Base-by-base conservation (phyloP, 1,140 invertebrate species). In the Hypothenemus hampei region DNA sequence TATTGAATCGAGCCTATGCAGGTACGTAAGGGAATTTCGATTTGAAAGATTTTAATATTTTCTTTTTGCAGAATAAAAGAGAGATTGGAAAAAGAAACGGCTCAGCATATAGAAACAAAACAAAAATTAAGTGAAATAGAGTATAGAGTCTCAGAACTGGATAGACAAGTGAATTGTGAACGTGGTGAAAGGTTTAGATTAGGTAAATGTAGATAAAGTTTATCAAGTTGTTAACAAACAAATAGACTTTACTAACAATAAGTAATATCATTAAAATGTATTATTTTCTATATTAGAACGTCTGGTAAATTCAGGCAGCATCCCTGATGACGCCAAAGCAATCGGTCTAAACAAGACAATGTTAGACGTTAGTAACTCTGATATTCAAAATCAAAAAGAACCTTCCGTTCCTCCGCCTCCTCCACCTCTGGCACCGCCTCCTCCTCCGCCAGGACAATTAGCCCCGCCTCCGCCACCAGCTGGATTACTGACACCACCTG, bases 251-350 rank as follows among this genome's bases (percentile, higher is more conserved):
- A n/a, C n/a, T n/a, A n/a, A n/a, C n/a, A n/a, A n/a, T n/a, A n/a
- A n/a, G n/a, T n/a, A n/a, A n/a, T n/a, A n/a, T n/a, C n/a, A n/a
- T n/a, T n/a, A n/a, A 8, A 1, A 39, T 39, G 3, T 18, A 23
- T 33, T n/a, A n/a, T n/a, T n/a, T n/a, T n/a, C n/a, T 41, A 24
- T 49, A 49, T 49, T 19, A 45, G 90, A 94, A 71, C 83, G 88
- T 61, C 76, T 94, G 43, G 86, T 93, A 13, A 89, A 83, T 44
- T 87, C 87, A 63, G 91, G 89, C 33, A 92, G 87, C 74, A 82
- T 96, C 65, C 90, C 91, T 26, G 91, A 95, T 72, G 92, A 96
- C 72, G 87, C 91, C 1, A 95, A 95, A 77, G 87, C 88, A 61
- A 69, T 65, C 41, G 59, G 65, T 7, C 47, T 70, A 22, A 65